A percentile compares a stretch with the other conserved stretches of the same genome.
These are phyloP conservation scores for Ryuthela nishihirai DNA, from an alignment of 2,888 invertebrate species.

Conservation along the genomic window DNA sequence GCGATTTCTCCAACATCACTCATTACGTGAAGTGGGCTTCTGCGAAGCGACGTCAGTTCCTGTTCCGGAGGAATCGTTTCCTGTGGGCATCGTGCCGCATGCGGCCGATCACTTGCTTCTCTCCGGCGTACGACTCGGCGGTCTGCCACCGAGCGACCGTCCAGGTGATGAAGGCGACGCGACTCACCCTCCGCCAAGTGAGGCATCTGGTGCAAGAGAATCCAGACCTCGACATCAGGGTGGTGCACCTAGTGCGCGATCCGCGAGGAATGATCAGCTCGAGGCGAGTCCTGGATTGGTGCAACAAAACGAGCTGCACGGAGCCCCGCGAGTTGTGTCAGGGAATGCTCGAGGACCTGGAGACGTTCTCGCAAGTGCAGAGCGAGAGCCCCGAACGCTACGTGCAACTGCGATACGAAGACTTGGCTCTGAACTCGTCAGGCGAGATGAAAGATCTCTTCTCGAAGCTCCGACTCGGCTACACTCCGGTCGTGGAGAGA, in stretches of 20 bases:
- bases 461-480: slow-evolving; percentile 18
- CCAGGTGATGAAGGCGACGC: slow-evolving; percentile 41
- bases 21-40: slow-evolving; percentile 41
- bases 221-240: slow-evolving; percentile 55
- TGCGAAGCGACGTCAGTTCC: slow-evolving; percentile 53
- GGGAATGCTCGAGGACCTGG: slow-evolving; percentile 41
- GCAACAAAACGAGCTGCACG: slow-evolving; percentile 36
- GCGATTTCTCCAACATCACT: slow-evolving; percentile 28
- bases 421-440: slow-evolving; percentile 34
- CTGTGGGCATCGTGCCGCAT: slow-evolving; percentile 74
- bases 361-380: slow-evolving; percentile 35
- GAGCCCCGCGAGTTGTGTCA: slow-evolving; percentile 33
- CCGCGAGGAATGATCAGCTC: slow-evolving; percentile 84
- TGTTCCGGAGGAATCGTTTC: slow-evolving; percentile 79
- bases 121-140: slow-evolving; percentile 52
- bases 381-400: slow-evolving; percentile 19
- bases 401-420: slow-evolving; percentile 39
- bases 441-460: slow-evolving; percentile 29
- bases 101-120: slow-evolving; percentile 64
- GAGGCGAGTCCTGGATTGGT: slow-evolving; percentile 51
- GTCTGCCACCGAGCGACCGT: slow-evolving; percentile 36
- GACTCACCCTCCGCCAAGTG: slow-evolving; percentile 31
- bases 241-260: slow-evolving; percentile 75
- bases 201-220: slow-evolving; percentile 16
- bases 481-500: slow-evolving; percentile 19